These are phyloP conservation scores for Scaptomyza parva DNA, from an alignment of 2,888 invertebrate genomes.

Conservation along the genomic window DNA sequence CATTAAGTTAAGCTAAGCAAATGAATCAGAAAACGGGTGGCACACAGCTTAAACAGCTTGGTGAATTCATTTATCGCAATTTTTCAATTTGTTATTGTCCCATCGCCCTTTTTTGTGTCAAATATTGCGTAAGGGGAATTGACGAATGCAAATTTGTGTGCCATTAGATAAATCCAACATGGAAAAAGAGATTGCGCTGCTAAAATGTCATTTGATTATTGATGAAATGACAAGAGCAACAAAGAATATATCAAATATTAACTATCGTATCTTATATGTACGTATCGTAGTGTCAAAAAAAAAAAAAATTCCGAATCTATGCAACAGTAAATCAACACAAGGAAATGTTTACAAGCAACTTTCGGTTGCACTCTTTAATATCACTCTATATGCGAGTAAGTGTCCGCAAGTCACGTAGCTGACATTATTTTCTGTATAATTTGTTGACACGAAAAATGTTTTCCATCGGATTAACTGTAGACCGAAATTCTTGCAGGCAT, in stretches of 20 bases:
- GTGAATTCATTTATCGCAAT: too few relatives aligned
- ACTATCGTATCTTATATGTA: constrained; percentile 18
- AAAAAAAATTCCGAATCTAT: neutral
- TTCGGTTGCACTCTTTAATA: neutral
- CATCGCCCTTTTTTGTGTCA: too few relatives aligned
- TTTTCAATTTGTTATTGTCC: too few relatives aligned
- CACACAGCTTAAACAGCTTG: too few relatives aligned
- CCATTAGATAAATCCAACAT: too few relatives aligned
- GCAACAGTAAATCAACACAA: constrained; percentile 44
- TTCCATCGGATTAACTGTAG: constrained; percentile 9
- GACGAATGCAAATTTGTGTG: too few relatives aligned
- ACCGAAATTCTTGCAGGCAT: neutral
- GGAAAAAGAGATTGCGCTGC: too few relatives aligned
- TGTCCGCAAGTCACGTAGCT: constrained; percentile 35
- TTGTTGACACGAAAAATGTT: constrained; percentile 15
- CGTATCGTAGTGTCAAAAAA: constrained; percentile 11
- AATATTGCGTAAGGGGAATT: too few relatives aligned
- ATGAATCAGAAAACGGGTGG: too few relatives aligned
- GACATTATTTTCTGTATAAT: constrained; percentile 28
- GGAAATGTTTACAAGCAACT: neutral
- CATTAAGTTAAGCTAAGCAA: too few relatives aligned
- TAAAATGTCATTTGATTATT: too few relatives aligned
- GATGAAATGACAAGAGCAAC: neutral
- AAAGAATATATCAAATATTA: neutral
- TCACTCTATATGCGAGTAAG: neutral